Percentiles rank a stretch among this genome's conserved stretches.
phyloP scores from a whole-genome alignment of 2,113 vertebrate species.

The Mormoops blainvillei region DNA sequence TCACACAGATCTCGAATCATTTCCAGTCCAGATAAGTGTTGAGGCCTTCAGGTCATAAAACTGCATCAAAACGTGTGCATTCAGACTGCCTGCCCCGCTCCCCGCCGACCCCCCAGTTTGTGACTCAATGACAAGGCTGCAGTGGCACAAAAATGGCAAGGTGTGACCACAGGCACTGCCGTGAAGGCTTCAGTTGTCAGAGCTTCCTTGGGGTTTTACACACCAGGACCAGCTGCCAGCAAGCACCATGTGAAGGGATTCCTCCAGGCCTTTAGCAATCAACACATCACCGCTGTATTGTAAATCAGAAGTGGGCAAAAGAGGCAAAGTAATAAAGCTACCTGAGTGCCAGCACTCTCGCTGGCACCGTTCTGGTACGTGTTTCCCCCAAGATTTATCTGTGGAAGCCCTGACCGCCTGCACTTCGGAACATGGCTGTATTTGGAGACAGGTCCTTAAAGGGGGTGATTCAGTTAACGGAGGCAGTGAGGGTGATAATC shows the following conservation, averaged over 20 bases:
- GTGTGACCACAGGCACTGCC: neutral
- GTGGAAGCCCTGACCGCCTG: neutral
- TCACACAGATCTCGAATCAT: slow-evolving; percentile 90
- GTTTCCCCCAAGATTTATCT: neutral
- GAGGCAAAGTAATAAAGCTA: neutral
- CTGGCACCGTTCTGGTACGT: neutral
- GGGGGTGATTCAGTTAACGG: neutral
- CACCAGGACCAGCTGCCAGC: neutral
- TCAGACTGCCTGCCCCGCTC: slow-evolving; percentile 16
- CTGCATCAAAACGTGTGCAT: slow-evolving; percentile 45
- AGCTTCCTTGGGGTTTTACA: neutral
- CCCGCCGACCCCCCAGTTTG: neutral
- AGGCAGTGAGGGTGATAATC: neutral
- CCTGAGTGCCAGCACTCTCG: neutral
- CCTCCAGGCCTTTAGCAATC: neutral
- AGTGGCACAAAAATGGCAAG: neutral
- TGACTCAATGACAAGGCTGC: slow-evolving; percentile 18
- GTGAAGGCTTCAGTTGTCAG: neutral
- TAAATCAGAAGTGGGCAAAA: neutral
- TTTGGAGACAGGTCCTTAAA: neutral
- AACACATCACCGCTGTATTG: neutral
- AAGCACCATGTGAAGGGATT: neutral
- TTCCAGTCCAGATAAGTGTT: slow-evolving; percentile 94
- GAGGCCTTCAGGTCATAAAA: slow-evolving; percentile 85
- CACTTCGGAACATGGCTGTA: neutral